Conservation (phyloP, 2,797 vertebrate species). For the Mionectes olivaceus region DNA sequence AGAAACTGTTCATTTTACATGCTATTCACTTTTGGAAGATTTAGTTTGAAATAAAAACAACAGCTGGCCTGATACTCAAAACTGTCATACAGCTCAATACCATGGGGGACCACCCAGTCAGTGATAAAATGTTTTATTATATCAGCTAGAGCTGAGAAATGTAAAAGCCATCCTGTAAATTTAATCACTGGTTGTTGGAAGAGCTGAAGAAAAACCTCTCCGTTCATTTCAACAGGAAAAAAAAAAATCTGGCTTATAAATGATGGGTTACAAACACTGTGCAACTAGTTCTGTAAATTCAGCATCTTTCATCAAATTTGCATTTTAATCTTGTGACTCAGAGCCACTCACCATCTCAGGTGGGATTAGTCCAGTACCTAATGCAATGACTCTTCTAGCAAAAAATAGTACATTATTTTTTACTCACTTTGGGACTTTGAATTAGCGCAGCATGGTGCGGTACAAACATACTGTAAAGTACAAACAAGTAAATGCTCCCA, state of each 20-base stretch:
- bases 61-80: not conserved
- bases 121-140: not conserved
- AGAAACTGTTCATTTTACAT: not conserved
- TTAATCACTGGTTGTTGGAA: constrained; percentile 3
- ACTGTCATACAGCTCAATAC: not conserved
- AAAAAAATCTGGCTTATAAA: not conserved
- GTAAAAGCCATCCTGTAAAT: constrained; percentile 10
- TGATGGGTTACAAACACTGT: not conserved
- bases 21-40: not conserved
- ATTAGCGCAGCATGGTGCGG: not conserved
- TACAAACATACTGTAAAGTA: not conserved
- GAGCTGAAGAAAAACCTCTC: not conserved
- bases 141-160: constrained; percentile 1
- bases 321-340: not conserved
- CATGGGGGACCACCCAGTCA: not conserved
- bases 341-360: not conserved
- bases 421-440: not conserved
- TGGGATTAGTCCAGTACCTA: not conserved
- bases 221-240: not conserved
- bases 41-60: not conserved
- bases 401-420: not conserved
- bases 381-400: not conserved
- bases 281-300: constrained; percentile 8
- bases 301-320: constrained; percentile 6
- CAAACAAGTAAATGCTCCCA: constrained; percentile 4